Evolutionary conservation across 2,888 invertebrate genomes (phyloP).

Genomic region (Artemia sp.): DNA sequence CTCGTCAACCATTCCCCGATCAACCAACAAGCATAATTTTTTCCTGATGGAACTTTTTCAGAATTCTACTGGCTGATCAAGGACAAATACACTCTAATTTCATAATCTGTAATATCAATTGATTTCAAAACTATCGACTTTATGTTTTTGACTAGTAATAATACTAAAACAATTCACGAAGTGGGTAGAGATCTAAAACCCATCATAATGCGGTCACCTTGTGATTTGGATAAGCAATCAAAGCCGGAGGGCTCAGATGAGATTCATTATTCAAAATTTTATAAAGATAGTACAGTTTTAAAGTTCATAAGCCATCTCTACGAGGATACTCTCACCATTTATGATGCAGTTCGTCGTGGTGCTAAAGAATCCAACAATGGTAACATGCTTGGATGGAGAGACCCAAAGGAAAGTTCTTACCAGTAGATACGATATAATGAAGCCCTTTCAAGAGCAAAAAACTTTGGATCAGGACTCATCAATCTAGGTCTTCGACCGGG

Average conservation of each 20-base stretch:
- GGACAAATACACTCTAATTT: no score
- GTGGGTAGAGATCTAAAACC: no score
- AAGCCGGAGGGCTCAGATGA: conserved; percentile 61
- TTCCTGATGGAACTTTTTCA: no score
- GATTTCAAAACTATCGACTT: no score
- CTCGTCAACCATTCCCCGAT: no score
- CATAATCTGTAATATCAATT: no score
- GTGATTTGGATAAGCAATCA: conserved; percentile 61
- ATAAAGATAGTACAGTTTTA: conserved; percentile 72
- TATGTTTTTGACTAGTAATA: no score
- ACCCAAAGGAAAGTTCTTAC: conserved; percentile 65
- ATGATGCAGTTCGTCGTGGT: conserved; percentile 75
- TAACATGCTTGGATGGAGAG: conserved; percentile 77
- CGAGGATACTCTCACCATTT: conserved; percentile 72
- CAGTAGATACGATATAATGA: conserved; percentile 86
- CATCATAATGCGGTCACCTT: conserved; percentile 46
- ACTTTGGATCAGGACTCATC: conserved; percentile 78
- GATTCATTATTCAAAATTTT: conserved; percentile 73
- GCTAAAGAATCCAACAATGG: conserved; percentile 85
- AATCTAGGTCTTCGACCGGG: conserved; percentile 52
- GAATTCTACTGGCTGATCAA: no score
- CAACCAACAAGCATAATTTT: no score
- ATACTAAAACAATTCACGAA: no score
- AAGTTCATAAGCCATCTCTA: conserved; percentile 64
- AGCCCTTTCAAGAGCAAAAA: conserved; percentile 65